Evolutionary conservation across 35 echinoderm and acorn worm genomes (phyloP), one percentile per base, ranked within the genome.

Genomic region (Lytechinus variegatus): DNA sequence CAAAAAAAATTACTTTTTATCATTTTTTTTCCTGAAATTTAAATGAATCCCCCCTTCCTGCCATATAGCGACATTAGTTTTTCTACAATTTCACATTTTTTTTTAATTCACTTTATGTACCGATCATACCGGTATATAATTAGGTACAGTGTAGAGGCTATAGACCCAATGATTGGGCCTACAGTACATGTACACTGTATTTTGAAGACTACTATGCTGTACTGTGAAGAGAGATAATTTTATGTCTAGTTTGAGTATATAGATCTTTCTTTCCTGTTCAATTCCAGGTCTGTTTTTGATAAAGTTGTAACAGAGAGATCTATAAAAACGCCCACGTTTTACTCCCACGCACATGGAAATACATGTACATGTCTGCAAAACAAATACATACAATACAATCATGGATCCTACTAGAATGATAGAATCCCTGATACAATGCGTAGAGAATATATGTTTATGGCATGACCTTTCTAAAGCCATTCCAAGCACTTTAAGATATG

Each of bases 391-490:
- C 11, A 56, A 4, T 56, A 11, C 11, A 56, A 8, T 9, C 13
- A 10, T 58, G 13, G 56, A 9, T 58, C 9, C 2, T 71, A 79
- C 33, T 44, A 44, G 33, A n/a, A n/a, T n/a, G n/a, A n/a, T n/a
- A n/a, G n/a, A 2, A 44, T 44, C 33, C 33, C 0, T 44, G 33
- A 2, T 44, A 44, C 33, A 44, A 44, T 44, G 33, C 33, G 33
- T 44, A 44, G 33, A 44, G 33, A 44, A 44, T 44, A 6, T 79
- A 24, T 79, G n/a, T 79, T n/a, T 79, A 79, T 24, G 66, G 66
- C 16, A 79, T 79, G 66, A 79, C 66, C 66, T 79, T 79, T 79
- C 66, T n/a, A 79, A 79, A 79, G 66, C 66, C 66, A 79, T 79
- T 79, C 61, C n/a, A 24, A 79, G 66, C 66, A 79, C 66, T 79